Percentiles rank a stretch among this genome's conserved stretches.
These are phyloP conservation scores for Thecocarcelia acutangulata DNA, from an alignment of 2,888 invertebrate genomes.

Conservation along the genomic window DNA sequence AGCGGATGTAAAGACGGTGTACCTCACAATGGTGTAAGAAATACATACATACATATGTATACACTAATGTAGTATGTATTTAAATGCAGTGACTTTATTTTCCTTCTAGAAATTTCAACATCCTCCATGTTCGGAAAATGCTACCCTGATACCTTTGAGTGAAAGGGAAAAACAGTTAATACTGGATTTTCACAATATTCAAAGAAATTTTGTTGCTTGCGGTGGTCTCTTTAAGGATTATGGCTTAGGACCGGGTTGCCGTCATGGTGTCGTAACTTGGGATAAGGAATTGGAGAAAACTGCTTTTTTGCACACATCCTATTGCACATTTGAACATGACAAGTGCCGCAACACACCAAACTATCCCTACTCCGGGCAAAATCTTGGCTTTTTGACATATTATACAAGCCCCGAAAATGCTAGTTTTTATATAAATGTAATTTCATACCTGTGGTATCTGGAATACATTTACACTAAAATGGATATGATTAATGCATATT, in stretches of 20 bases:
- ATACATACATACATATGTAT: too few relatives aligned
- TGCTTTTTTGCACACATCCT: constrained; percentile 73
- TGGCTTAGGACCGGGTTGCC: constrained; percentile 70
- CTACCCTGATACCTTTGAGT: constrained; percentile 7
- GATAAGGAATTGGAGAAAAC: constrained; percentile 72
- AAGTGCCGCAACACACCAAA: constrained; percentile 73
- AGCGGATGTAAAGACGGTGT: constrained; percentile 30
- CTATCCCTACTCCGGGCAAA: constrained; percentile 73
- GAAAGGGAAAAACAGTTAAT: constrained; percentile 61
- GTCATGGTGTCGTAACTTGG: constrained; percentile 75
- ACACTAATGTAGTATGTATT: too few relatives aligned
- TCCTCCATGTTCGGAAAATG: constrained; percentile 36
- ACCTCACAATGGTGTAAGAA: constrained; percentile 40
- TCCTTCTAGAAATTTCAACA: constrained; percentile 47
- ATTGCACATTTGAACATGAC: constrained; percentile 74
- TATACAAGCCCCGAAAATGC: neutral
- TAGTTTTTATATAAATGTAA: constrained; percentile 10
- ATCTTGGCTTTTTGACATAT: constrained; percentile 71
- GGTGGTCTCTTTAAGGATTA: constrained; percentile 67
- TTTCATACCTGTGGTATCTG: constrained; percentile 32
- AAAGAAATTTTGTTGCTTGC: constrained; percentile 73
- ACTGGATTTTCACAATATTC: constrained; percentile 73
- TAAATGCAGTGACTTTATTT: neutral
- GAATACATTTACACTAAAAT: constrained; percentile 29
- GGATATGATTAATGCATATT: constrained; percentile 25